Percentiles rank a stretch among this genome's conserved stretches.
These are phyloP conservation scores for Thermophis baileyi DNA, from an alignment of 2,113 vertebrate species.

Conservation along the genomic window DNA sequence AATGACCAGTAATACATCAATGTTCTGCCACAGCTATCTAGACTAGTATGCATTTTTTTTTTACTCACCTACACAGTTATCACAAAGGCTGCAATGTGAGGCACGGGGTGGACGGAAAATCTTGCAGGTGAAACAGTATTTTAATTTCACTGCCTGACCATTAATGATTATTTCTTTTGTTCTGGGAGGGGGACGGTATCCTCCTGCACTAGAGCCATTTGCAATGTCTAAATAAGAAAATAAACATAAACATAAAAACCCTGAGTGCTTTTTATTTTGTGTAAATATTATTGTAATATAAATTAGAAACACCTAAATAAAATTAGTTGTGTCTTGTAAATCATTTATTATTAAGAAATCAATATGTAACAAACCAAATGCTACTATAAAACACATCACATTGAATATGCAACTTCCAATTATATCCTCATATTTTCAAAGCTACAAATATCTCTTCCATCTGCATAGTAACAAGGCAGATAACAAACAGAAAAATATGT, in stretches of 20 bases:
- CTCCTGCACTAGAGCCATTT: slow-evolving; percentile 86
- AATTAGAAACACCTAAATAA: not conserved
- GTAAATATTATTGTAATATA: not conserved
- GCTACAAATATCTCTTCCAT: not conserved
- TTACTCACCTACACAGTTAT: slow-evolving; percentile 97
- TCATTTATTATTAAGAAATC: not conserved
- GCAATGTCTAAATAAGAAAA: slow-evolving; percentile 79
- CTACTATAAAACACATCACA: not conserved
- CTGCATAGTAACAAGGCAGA: not conserved
- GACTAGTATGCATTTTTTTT: not conserved
- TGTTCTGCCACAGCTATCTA: not conserved
- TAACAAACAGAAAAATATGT: not conserved
- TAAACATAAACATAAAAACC: not conserved
- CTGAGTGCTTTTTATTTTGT: not conserved
- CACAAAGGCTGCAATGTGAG: slow-evolving; percentile 98
- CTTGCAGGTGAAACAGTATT: slow-evolving; percentile 99
- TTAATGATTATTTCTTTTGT: slow-evolving; percentile 96
- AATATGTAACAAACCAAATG: not conserved
- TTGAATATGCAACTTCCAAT: not conserved
- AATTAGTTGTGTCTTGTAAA: not conserved
- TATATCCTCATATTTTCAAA: not conserved
- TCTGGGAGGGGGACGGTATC: slow-evolving; percentile 93
- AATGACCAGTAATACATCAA: not conserved
- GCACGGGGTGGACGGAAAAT: slow-evolving; percentile 96
- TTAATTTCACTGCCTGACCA: slow-evolving; percentile 94